Evolutionary conservation across 2,797 vertebrate species (phyloP).

Genomic region (Ciconia nigra): DNA sequence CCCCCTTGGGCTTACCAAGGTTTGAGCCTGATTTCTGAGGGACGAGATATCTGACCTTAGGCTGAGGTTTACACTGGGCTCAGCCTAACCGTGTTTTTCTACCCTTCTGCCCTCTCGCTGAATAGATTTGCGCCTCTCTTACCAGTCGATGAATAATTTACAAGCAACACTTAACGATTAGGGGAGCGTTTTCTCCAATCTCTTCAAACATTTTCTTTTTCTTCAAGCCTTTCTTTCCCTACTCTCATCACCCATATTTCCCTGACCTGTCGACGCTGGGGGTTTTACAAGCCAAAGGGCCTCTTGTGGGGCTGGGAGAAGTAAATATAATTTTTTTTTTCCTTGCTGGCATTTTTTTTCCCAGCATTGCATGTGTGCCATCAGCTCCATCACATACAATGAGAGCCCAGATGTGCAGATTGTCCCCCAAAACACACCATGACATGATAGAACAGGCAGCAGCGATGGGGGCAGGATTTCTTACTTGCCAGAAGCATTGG

Average conservation of each 20-base stretch:
- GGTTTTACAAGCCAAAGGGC: background rate
- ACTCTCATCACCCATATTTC: accelerated
- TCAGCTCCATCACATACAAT: background rate
- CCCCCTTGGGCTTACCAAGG: background rate
- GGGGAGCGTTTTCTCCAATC: constrained; percentile 44
- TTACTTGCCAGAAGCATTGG: background rate
- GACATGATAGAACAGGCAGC: background rate
- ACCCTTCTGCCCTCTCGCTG: background rate
- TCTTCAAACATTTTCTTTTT: constrained; percentile 24
- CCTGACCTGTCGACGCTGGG: accelerated
- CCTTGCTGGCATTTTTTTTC: background rate
- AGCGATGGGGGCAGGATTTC: background rate
- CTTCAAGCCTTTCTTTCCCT: background rate
- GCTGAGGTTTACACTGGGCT: background rate
- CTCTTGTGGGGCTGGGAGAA: background rate
- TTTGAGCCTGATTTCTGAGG: background rate
- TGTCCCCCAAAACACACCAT: background rate
- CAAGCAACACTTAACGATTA: constrained; percentile 67
- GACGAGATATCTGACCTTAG: background rate
- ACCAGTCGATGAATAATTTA: constrained; percentile 70
- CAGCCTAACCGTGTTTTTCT: background rate
- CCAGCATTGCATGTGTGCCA: background rate
- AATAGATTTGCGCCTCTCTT: constrained; percentile 25
- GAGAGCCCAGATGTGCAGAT: background rate
- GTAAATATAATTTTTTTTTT: background rate